These are phyloP conservation scores for Thunnus maccoyii DNA, from an alignment of 2,113 vertebrate species.

Conservation along the genomic window DNA sequence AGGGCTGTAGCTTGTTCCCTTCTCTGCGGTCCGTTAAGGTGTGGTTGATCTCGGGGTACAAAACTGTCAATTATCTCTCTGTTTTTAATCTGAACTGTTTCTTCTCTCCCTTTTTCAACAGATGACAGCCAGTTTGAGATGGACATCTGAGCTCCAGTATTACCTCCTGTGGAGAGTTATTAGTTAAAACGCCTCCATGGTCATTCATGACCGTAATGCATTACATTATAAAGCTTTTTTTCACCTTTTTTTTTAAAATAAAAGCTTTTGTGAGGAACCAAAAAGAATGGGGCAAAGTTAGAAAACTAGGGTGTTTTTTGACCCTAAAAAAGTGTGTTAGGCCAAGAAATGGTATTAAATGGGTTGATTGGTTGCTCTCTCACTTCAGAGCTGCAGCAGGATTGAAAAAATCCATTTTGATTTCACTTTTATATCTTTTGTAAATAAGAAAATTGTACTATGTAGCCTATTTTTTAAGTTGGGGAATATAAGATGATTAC, in stretches of 20 bases:
- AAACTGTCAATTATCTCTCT: neutral
- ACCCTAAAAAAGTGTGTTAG: slow-evolving; percentile 43
- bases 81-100: slow-evolving; percentile 1
- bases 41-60: slow-evolving; percentile 8
- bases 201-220: slow-evolving; percentile 66
- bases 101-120: slow-evolving; percentile 48
- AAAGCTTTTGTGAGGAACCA: slow-evolving; percentile 61
- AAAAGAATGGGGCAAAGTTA: slow-evolving; percentile 36
- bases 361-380: slow-evolving; percentile 58
- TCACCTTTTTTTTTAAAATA: slow-evolving; percentile 43
- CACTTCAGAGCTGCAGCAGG: slow-evolving; percentile 55
- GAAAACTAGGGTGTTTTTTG: slow-evolving; percentile 59
- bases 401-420: slow-evolving; percentile 65
- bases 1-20: slow-evolving; percentile 8
- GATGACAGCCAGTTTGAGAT: slow-evolving; percentile 86
- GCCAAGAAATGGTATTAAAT: slow-evolving; percentile 39
- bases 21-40: slow-evolving; percentile 33
- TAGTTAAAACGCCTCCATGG: slow-evolving; percentile 65
- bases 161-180: slow-evolving; percentile 81
- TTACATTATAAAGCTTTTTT: slow-evolving; percentile 63
- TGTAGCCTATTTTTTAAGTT: slow-evolving; percentile 75
- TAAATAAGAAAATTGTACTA: slow-evolving; percentile 74
- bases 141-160: slow-evolving; percentile 82
- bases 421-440: slow-evolving; percentile 77
- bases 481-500: slow-evolving; percentile 62